Percentiles rank a stretch among this genome's conserved stretches.
These are phyloP conservation scores for Scylla paramamosain DNA, from an alignment of 1,140 invertebrate species.

Conservation along the genomic window DNA sequence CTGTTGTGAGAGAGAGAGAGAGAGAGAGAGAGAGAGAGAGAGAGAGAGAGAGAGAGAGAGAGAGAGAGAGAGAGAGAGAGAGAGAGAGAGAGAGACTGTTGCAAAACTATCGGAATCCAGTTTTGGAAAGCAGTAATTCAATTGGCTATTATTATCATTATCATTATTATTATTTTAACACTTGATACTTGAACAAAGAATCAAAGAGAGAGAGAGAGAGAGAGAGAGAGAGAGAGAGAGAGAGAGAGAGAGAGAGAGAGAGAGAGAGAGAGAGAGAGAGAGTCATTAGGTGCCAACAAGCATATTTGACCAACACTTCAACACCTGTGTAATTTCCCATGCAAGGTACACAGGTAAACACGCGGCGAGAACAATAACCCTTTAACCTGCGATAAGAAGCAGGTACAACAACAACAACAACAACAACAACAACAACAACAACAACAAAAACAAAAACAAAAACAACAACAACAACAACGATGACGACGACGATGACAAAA, in stretches of 20 bases:
- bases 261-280: constrained; percentile 41
- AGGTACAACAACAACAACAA: no score
- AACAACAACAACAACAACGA: no score
- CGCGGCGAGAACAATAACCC: not conserved
- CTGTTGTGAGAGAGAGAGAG: not conserved
- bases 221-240: not conserved
- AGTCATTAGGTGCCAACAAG: not conserved
- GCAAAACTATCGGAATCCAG: no score
- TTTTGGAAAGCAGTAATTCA: no score
- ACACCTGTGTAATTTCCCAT: not conserved
- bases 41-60: not conserved
- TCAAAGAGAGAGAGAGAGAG: not conserved
- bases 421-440: no score
- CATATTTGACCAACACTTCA: not conserved
- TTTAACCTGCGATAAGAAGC: not conserved
- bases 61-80: not conserved
- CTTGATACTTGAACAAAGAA: no score
- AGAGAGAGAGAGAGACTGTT: not conserved
- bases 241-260: constrained; percentile 41
- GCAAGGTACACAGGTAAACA: not conserved
- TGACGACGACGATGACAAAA: no score
- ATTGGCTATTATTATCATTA: no score
- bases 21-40: not conserved
- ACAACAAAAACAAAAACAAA: no score
- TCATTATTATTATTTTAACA: no score